These are phyloP conservation scores for Drosophila anceps DNA, from an alignment of 2,888 invertebrate genomes.

Conservation along the genomic window DNA sequence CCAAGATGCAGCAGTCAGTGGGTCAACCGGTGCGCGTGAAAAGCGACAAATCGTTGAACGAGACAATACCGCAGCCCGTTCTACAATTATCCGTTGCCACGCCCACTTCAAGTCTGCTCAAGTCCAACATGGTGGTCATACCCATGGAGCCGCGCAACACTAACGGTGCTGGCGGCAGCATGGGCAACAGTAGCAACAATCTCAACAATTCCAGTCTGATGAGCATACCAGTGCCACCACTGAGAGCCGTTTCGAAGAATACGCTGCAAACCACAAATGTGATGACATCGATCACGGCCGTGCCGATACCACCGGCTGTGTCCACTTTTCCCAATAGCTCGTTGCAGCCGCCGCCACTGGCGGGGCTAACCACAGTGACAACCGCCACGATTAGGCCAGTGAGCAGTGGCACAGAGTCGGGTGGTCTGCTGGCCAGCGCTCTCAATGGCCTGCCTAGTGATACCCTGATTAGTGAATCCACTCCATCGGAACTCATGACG, in stretches of 20 bases:
- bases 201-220: constrained; percentile 49
- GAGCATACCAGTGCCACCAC: constrained; percentile 79
- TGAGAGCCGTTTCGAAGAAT: constrained; percentile 82
- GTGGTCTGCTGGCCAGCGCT: constrained; percentile 50
- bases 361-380: constrained; percentile 61
- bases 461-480: constrained; percentile 42
- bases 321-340: constrained; percentile 7
- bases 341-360: constrained; percentile 76
- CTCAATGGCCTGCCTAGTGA: constrained; percentile 61
- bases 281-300: constrained; percentile 22
- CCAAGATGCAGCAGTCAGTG: constrained; percentile 20
- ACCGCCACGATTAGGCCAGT: constrained; percentile 16
- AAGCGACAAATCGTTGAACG: constrained; percentile 42
- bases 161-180: constrained; percentile 32
- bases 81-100: constrained; percentile 4
- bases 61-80: constrained; percentile 41
- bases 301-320: constrained; percentile 28
- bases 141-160: constrained; percentile 74
- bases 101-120: constrained; percentile 62
- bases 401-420: constrained; percentile 24
- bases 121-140: constrained; percentile 84
- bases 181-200: constrained; percentile 41
- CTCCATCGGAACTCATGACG: constrained; percentile 56
- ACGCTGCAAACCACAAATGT: constrained; percentile 48
- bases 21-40: constrained; percentile 44